Percentiles rank a stretch among this genome's conserved stretches.
Evolutionary conservation across 2,888 invertebrate genomes (phyloP).

Genomic region (Craniophora ligustri): DNA sequence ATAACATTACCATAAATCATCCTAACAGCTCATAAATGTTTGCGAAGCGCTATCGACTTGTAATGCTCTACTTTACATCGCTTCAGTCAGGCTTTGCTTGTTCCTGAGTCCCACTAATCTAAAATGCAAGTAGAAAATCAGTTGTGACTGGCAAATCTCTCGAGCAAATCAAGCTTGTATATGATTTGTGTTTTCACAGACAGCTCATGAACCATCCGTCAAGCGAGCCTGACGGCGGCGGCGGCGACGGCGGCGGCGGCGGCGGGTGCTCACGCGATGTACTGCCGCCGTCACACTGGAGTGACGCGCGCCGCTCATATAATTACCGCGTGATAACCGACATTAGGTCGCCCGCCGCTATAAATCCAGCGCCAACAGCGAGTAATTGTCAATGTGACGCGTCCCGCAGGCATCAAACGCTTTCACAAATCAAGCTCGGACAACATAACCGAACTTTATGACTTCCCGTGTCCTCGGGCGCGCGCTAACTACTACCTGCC

Average conservation of each 20-base stretch:
- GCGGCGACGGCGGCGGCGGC: background rate
- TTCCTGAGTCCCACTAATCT: no score
- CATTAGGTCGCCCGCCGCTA: constrained; percentile 35
- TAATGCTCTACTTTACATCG: no score
- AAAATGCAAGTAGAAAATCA: no score
- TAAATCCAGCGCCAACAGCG: constrained; percentile 8
- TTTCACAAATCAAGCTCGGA: constrained; percentile 47
- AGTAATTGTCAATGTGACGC: constrained; percentile 32
- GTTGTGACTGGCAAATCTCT: no score
- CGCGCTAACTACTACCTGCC: background rate
- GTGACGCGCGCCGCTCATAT: constrained; percentile 16
- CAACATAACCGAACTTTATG: constrained; percentile 21
- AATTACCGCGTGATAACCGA: constrained; percentile 22
- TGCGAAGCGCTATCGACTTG: background rate
- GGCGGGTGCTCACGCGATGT: constrained; percentile 2
- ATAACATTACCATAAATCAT: background rate
- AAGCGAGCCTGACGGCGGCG: background rate
- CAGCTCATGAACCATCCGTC: background rate
- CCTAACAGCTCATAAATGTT: background rate
- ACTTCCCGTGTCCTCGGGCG: constrained; percentile 20
- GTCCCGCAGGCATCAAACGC: constrained; percentile 39
- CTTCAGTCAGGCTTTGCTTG: background rate
- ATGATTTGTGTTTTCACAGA: background rate
- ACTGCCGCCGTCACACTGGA: constrained; percentile 23
- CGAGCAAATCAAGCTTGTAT: background rate